Conservation (phyloP, 1,140 invertebrate genomes). For the Andricus grossulariae region DNA sequence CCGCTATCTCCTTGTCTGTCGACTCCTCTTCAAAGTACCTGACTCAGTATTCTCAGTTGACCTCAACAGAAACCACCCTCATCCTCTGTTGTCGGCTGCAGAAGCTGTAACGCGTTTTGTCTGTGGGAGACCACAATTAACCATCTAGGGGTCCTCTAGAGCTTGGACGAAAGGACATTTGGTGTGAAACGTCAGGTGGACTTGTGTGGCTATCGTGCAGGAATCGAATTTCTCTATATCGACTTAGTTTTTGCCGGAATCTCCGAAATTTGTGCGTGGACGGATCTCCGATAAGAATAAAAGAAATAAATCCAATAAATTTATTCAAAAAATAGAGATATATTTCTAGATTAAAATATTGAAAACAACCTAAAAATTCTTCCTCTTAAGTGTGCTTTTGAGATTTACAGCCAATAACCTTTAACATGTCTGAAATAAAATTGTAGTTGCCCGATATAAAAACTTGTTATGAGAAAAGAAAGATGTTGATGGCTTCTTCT, state of each 20-base stretch:
- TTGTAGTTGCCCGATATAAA: slow-evolving; percentile 9
- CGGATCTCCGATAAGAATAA: too few relatives aligned
- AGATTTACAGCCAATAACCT: slow-evolving; percentile 21
- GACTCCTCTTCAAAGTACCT: slow-evolving; percentile 41
- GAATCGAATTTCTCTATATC: slow-evolving; percentile 29
- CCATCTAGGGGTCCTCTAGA: slow-evolving; percentile 57
- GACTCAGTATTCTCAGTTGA: slow-evolving; percentile 36
- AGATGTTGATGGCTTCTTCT: neutral
- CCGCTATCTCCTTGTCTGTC: slow-evolving; percentile 40
- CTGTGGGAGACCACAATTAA: slow-evolving; percentile 72
- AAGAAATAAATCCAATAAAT: neutral
- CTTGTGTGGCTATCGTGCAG: slow-evolving; percentile 40
- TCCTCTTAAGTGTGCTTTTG: neutral
- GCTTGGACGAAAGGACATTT: slow-evolving; percentile 59
- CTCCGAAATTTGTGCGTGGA: neutral
- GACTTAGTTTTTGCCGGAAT: neutral
- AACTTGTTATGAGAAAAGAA: neutral
- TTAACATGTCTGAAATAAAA: neutral
- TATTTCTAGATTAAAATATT: slow-evolving; percentile 5
- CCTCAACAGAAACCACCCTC: slow-evolving; percentile 42
- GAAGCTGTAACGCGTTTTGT: slow-evolving; percentile 62
- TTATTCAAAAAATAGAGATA: neutral
- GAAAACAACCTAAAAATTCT: slow-evolving; percentile 14
- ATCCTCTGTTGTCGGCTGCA: slow-evolving; percentile 57
- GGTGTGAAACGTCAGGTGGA: slow-evolving; percentile 65